Base-by-base conservation (phyloP, 1,140 invertebrate species). In the Drosophila tropicalis region DNA sequence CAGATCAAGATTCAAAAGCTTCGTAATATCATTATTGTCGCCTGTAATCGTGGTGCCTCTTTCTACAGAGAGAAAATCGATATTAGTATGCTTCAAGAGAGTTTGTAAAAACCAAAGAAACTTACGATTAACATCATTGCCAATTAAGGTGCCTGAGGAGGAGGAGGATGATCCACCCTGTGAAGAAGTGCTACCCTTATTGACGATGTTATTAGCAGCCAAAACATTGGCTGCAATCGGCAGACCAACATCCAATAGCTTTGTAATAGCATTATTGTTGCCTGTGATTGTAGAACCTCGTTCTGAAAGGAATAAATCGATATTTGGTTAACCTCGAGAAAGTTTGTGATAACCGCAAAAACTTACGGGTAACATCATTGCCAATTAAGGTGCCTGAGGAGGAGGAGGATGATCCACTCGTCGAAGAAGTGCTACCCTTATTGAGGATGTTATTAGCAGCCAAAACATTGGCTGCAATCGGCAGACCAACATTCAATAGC, bases 211-310 rank as follows among this genome's bases (percentile, higher is more conserved):
- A 13, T 34, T 51, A 5, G 19, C 25, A 12, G 56, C 40, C 2
- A 62, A n/a, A 22, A 62, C 6, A 62, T 62, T 62, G 13, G 40
- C 40, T 17, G 10, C 60, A 25, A 62, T 29, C 3, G 60, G 60
- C 17, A 40, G 19, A n/a, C 10, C 36, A 19, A 25, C 9, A 29
- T 62, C n/a, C 40, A 62, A 5, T 13, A 62, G 60, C 0, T 40
- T 40, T 0, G n/a, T 15, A n/a, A 41, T 7, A 12, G 15, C 5
- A 41, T 64, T 51, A 22, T 19, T 36, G 12, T 54, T 3, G 5
- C 62, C 62, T 3, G 15, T 64, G 4, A 44, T 12, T n/a, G 29
- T 51, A 22, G 29, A 12, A 15, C 61, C 61, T 25, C 13, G 13
- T 5, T 17, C 57, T 60, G 9, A 15, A 51, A 1, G 36, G 17